Percentiles rank a stretch among this genome's conserved stretches.
These are phyloP conservation scores for Drosophila arizonae DNA, from an alignment of 1,140 invertebrate genomes.

Conservation along the genomic window DNA sequence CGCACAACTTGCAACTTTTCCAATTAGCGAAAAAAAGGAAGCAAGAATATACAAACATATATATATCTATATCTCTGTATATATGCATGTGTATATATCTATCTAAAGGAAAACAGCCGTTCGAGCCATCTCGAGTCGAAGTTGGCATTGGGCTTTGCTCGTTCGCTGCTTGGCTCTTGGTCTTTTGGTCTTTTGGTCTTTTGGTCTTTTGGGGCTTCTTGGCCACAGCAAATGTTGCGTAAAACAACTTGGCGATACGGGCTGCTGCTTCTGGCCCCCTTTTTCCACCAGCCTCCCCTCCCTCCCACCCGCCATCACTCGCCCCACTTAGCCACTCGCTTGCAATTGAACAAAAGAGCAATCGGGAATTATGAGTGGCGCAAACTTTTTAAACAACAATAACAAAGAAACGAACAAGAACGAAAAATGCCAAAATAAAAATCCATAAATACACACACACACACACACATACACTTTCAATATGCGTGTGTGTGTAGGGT, in stretches of 20 bases:
- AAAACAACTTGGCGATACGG: slow-evolving; percentile 68
- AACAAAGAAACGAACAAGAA: slow-evolving; percentile 52
- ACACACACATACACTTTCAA: background rate
- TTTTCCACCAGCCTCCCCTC: background rate
- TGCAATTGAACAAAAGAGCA: slow-evolving; percentile 77
- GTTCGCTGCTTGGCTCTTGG: slow-evolving; percentile 30
- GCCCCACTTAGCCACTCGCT: background rate
- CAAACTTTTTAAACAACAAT: slow-evolving; percentile 68
- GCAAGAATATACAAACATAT: slow-evolving; percentile 10
- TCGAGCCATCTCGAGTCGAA: slow-evolving; percentile 35
- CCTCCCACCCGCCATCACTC: background rate
- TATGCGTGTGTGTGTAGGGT: slow-evolving; percentile 13
- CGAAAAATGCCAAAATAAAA: slow-evolving; percentile 46
- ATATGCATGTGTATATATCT: background rate
- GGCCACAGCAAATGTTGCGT: slow-evolving; percentile 72
- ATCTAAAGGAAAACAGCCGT: slow-evolving; percentile 32
- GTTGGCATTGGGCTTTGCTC: slow-evolving; percentile 40
- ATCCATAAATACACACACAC: slow-evolving; percentile 10
- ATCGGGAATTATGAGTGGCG: slow-evolving; percentile 75
- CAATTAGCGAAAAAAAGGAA: slow-evolving; percentile 75
- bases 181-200: slow-evolving; percentile 30
- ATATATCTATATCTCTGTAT: background rate
- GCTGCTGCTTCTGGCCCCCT: slow-evolving; percentile 31
- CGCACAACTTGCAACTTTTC: slow-evolving; percentile 78
- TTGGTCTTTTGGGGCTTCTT: slow-evolving; percentile 35